phyloP scores from a whole-genome alignment of 2,888 invertebrate genomes.

The Tenthredo amoena region DNA sequence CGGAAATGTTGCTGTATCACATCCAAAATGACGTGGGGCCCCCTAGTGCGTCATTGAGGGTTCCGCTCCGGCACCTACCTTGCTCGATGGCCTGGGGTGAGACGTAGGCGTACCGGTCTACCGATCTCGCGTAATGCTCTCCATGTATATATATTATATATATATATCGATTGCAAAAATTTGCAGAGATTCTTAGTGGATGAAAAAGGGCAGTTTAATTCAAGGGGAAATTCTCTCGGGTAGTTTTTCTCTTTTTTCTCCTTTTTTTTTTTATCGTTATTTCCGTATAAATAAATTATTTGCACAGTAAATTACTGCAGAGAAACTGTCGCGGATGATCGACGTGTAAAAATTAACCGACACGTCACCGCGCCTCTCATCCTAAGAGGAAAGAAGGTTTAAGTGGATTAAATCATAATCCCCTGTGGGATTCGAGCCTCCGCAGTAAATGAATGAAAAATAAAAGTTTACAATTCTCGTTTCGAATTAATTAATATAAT shows the following conservation, averaged over 20 bases:
- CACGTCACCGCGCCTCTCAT: not conserved
- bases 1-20: constrained; percentile 68
- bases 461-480: not conserved
- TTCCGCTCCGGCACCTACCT: constrained; percentile 62
- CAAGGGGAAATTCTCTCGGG: not conserved
- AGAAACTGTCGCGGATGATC: not conserved
- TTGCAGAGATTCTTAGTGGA: not conserved
- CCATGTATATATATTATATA: not conserved
- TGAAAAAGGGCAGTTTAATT: not conserved
- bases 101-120: not conserved
- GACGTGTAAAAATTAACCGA: not conserved
- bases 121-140: not conserved
- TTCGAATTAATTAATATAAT: constrained; percentile 2
- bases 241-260: not conserved
- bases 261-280: not conserved
- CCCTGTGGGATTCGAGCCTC: not conserved
- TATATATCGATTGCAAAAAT: not conserved
- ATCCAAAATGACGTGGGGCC: constrained; percentile 68
- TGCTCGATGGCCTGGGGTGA: not conserved
- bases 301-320: not conserved
- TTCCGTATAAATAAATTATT: not conserved
- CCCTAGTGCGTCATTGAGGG: constrained; percentile 62
- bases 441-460: not conserved
- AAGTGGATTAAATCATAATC: not conserved
- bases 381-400: not conserved